These are phyloP conservation scores for Buphagus erythrorhynchus DNA, from an alignment of 2,797 vertebrate genomes.

Conservation along the genomic window DNA sequence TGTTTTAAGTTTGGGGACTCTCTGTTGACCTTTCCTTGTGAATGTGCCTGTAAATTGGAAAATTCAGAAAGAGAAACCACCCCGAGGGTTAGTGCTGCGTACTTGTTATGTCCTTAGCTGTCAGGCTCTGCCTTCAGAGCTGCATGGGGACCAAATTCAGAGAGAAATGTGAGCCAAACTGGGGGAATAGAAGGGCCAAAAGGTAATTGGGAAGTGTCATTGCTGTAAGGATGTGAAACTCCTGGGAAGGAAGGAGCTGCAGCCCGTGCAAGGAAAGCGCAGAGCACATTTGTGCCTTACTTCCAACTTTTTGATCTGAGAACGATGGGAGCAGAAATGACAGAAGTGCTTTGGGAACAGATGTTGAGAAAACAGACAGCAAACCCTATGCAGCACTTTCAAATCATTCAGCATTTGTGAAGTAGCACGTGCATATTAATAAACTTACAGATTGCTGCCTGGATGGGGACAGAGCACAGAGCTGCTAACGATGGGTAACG, in stretches of 20 bases:
- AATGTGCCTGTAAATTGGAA: not conserved
- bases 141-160: not conserved
- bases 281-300: not conserved
- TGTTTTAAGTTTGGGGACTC: not conserved
- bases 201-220: constrained; percentile 64
- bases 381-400: constrained; percentile 16
- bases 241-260: not conserved
- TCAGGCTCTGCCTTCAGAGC: constrained; percentile 9
- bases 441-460: not conserved
- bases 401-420: not conserved
- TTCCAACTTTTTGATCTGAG: not conserved
- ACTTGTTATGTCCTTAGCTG: constrained; percentile 26
- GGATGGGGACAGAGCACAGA: not conserved
- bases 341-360: constrained; percentile 23
- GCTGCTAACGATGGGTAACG: not conserved
- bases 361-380: constrained; percentile 5
- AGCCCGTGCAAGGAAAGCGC: not conserved
- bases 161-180: constrained; percentile 15
- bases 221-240: not conserved
- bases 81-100: not conserved
- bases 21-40: constrained; percentile 12
- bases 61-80: not conserved
- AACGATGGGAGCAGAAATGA: not conserved
- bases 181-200: constrained; percentile 41
- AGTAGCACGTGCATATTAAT: not conserved